Conservation (phyloP, 2,797 vertebrate genomes). For the Miichthys miiuy region DNA sequence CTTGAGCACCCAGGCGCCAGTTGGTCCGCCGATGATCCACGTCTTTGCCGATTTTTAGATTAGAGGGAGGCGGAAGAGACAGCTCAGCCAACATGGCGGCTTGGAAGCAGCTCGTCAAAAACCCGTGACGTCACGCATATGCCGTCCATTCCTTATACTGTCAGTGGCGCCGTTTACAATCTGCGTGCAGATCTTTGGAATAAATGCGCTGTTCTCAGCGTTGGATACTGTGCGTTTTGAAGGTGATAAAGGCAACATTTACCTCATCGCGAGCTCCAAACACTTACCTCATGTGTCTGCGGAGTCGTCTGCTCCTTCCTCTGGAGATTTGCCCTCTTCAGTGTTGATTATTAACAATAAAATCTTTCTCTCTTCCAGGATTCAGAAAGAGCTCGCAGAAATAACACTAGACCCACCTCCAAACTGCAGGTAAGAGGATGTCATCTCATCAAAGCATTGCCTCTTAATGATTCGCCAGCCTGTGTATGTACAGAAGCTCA, state of each 20-base stretch:
- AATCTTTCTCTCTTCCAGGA: constrained; percentile 84
- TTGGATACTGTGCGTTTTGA: background rate
- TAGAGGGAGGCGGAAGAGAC: too few species aligned
- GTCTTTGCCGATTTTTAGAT: too few species aligned
- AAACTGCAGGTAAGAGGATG: constrained; percentile 96
- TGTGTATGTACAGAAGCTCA: constrained; percentile 1
- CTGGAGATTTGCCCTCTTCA: background rate
- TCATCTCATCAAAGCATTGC: constrained; percentile 30
- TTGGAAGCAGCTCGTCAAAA: too few species aligned
- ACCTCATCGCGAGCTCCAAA: background rate
- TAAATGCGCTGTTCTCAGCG: background rate
- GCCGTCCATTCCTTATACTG: too few species aligned
- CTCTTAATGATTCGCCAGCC: constrained; percentile 11
- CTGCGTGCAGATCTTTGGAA: background rate
- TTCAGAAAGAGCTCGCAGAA: constrained; percentile 99
- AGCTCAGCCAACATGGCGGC: too few species aligned
- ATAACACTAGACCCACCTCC: constrained; percentile 99
- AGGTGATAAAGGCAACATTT: background rate
- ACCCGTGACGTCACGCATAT: too few species aligned
- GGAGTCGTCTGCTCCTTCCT: background rate
- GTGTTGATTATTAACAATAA: constrained; percentile 14
- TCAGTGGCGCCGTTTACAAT: background rate
- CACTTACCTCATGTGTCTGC: background rate
- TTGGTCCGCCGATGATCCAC: too few species aligned
- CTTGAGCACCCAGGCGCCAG: too few species aligned